Base-by-base conservation (phyloP, 2,797 vertebrate species). In the Phalanger gymnotis region DNA sequence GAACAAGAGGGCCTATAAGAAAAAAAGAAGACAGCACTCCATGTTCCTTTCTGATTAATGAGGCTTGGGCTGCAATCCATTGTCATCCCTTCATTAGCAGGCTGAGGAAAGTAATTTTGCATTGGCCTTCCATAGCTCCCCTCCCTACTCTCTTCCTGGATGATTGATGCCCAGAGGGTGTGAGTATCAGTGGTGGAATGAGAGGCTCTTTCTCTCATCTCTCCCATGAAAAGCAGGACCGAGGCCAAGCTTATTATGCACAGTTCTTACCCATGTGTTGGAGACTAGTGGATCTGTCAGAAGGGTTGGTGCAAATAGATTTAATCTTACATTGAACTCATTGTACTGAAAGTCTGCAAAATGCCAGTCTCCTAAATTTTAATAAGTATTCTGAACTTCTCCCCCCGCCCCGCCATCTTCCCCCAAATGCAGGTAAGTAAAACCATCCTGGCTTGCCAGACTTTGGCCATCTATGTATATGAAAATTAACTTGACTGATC, bases 61-160 rank as follows among this genome's bases (percentile, higher is more conserved):
- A 96, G 95, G 90, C 96, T 97, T 6, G 13, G 96, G 95, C 40
- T 47, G 53, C 96, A 96, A 96, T 98, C 97, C 97, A 93, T 93
- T 5, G 93, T 96, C 90, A 91, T 97, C 94, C 91, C 93, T 98
- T 98, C 12, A 7, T 98, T 98, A 98, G 97, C 92, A 89, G 97
- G 90, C 97, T 93, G 94, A 96, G 81, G 94, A 94, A 96, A 98
- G 95, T 97, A 93, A 93, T 98, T 98, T 97, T 97, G 96, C 97
- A 95, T 96, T 96, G 97, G 97, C 56, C 54, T 94, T 54, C 3
- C 19, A 30, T 3, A 89, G 40, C 90, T 93, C 66, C 96, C 97
- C 94, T 97, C 95, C 96, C 95, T 0, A 0, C 0, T 97, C 92
- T 66, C 90, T 95, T 97, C 92, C 92, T 11, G 61, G 61, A 90